Evolutionary conservation across 2,113 vertebrate species (phyloP).

Genomic region (Xerus inauris): DNA sequence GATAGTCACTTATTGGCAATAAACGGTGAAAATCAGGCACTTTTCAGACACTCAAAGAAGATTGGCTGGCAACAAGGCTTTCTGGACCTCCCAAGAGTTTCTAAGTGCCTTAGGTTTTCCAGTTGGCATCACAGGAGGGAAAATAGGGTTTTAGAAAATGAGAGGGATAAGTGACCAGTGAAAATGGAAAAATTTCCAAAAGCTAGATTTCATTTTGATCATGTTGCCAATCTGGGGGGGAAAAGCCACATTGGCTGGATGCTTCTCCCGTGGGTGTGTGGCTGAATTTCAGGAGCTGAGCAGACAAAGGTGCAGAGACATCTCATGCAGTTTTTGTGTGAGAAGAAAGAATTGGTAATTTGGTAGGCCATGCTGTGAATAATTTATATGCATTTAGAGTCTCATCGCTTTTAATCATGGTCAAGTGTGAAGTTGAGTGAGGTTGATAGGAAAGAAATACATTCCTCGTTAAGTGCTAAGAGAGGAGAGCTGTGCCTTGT

Average conservation of each 20-base stretch:
- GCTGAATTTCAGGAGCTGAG: constrained; percentile 9
- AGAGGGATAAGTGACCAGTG: neutral
- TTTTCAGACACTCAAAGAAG: neutral
- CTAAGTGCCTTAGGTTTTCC: constrained; percentile 34
- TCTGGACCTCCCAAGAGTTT: constrained; percentile 28
- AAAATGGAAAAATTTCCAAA: constrained; percentile 38
- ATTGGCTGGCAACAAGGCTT: neutral
- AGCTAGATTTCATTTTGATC: constrained; percentile 29
- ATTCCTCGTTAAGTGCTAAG: constrained; percentile 45
- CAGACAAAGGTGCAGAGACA: neutral
- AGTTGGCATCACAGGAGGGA: constrained; percentile 4
- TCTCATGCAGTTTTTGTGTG: neutral
- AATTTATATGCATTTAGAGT: constrained; percentile 72
- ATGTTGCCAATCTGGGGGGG: neutral
- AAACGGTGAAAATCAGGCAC: neutral
- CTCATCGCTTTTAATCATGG: constrained; percentile 43
- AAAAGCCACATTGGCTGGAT: neutral
- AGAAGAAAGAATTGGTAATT: constrained; percentile 40
- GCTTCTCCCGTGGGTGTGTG: neutral
- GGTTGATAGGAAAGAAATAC: constrained; percentile 51
- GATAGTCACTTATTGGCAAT: neutral
- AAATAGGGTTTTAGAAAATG: constrained; percentile 35
- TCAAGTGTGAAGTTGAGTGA: constrained; percentile 55
- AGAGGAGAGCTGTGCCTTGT: neutral
- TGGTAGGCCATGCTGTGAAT: constrained; percentile 68